Conservation (phyloP, 2,797 vertebrate species). For the Rhabdomys pumilio region DNA sequence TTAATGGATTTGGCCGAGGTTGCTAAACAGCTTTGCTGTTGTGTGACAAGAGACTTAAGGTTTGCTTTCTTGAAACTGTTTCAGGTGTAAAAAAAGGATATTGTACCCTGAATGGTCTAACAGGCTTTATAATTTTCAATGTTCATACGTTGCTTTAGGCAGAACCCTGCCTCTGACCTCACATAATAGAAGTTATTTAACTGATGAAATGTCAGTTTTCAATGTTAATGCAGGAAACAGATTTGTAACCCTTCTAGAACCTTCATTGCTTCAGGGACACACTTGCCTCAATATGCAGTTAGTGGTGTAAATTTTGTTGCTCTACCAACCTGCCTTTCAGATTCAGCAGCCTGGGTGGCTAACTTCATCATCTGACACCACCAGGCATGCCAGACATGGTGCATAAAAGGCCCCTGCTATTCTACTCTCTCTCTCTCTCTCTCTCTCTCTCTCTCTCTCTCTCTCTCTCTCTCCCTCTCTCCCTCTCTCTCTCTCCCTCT, state of each 20-base stretch:
- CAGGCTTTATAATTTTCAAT: background rate
- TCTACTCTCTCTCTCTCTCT: no score
- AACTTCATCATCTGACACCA: background rate
- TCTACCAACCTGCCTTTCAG: background rate
- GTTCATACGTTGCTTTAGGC: background rate
- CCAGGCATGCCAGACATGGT: background rate
- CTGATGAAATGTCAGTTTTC: background rate
- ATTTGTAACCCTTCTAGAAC: background rate
- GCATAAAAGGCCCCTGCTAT: background rate
- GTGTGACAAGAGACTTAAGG: background rate
- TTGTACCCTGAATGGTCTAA: background rate
- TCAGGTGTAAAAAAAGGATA: background rate
- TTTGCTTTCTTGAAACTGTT: background rate
- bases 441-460: no score
- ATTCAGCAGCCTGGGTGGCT: background rate
- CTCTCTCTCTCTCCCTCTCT: background rate
- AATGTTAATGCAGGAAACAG: background rate
- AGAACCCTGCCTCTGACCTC: background rate
- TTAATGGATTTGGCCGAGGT: background rate
- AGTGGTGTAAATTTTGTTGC: background rate
- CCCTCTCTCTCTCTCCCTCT: no score
- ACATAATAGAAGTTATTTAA: slow-evolving; percentile 34
- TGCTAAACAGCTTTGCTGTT: background rate
- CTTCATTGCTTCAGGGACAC: slow-evolving; percentile 8
- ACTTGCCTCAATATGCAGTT: background rate